Conservation (phyloP, 2,888 invertebrate genomes). For the Folsomia manolachei region DNA sequence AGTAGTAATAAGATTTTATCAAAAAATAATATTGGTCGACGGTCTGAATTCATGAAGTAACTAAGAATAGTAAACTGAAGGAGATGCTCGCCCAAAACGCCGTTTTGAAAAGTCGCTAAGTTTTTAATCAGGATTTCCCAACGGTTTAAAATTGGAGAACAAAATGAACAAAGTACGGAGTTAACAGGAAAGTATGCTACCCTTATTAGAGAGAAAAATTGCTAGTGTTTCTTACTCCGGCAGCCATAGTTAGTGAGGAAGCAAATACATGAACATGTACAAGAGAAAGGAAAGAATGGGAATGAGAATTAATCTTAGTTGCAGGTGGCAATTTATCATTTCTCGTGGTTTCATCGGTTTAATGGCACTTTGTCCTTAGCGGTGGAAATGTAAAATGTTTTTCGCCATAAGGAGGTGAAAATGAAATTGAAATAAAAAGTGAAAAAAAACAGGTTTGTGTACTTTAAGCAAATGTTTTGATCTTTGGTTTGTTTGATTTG, state of each 20-base stretch:
- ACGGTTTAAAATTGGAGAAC: constrained; percentile 12
- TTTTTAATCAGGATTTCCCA: background rate
- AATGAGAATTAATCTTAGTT: background rate
- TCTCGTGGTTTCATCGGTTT: no score
- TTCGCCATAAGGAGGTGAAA: background rate
- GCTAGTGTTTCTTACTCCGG: no score
- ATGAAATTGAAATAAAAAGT: constrained; percentile 8
- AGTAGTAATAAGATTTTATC: no score
- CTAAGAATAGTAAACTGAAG: no score
- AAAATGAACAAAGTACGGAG: background rate
- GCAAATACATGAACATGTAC: no score
- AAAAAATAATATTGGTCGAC: no score
- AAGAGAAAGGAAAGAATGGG: background rate
- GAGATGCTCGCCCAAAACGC: background rate
- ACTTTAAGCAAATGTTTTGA: constrained; percentile 11
- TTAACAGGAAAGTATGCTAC: background rate
- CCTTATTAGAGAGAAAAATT: background rate
- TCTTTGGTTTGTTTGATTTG: constrained; percentile 14
- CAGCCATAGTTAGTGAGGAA: no score
- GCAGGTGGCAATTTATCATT: background rate
- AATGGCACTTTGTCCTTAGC: no score
- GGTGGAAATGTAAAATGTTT: background rate
- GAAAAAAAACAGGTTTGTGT: constrained; percentile 18
- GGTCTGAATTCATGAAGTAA: no score
- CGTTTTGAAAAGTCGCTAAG: background rate